Conservation (phyloP, 2,888 invertebrate species). For the Scelioninae gen. 2 region DNA sequence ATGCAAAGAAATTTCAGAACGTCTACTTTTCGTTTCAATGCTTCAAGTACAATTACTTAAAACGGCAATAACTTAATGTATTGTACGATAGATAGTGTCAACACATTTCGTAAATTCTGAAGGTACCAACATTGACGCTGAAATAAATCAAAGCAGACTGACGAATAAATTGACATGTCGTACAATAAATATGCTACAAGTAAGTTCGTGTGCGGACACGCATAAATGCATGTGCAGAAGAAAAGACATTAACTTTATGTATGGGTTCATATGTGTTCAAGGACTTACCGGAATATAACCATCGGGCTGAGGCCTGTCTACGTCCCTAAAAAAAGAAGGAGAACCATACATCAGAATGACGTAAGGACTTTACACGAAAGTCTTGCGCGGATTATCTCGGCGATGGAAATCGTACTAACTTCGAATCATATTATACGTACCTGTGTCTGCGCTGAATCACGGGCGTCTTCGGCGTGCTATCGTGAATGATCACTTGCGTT, state of each 20-base stretch:
- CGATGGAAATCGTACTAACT: conserved; percentile 42
- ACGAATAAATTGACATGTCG: conserved; percentile 49
- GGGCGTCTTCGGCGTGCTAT: conserved; percentile 84
- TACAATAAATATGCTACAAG: conserved; percentile 49
- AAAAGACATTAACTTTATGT: conserved; percentile 43
- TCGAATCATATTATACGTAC: conserved; percentile 62
- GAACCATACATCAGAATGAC: conserved; percentile 65
- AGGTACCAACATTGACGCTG: conserved; percentile 32
- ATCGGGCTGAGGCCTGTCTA: conserved; percentile 72
- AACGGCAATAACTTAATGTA: conserved; percentile 35
- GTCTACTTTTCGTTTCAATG: conserved; percentile 14
- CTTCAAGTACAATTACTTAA: conserved; percentile 30
- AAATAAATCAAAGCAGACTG: conserved; percentile 54
- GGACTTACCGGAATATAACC: conserved; percentile 75
- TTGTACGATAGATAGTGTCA: conserved; percentile 43
- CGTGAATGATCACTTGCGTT: conserved; percentile 87
- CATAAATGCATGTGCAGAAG: conserved; percentile 39
- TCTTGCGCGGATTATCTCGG: conserved; percentile 53
- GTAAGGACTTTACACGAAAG: conserved; percentile 59
- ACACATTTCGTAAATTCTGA: conserved; percentile 45
- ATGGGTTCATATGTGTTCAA: conserved; percentile 41
- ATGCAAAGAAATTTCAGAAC: no score
- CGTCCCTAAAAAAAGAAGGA: conserved; percentile 68
- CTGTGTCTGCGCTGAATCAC: conserved; percentile 78
- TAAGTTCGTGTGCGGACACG: conserved; percentile 33